Evolutionary conservation across 1,140 invertebrate genomes (phyloP), one percentile per base, ranked within the genome.

Genomic region (Formica selysi): DNA sequence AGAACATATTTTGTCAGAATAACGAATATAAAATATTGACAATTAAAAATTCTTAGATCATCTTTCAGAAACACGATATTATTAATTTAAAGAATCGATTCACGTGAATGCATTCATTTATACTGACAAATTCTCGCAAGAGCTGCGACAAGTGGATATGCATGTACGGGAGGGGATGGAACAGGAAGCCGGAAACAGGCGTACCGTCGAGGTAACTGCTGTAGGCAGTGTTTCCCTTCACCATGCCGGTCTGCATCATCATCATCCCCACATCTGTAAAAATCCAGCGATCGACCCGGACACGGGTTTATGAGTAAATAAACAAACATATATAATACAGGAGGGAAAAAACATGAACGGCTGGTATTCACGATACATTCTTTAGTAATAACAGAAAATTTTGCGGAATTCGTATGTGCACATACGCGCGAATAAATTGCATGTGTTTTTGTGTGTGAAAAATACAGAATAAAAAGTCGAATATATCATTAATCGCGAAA

Each of bases 261-360:
- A 98, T 98, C 97, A 98, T 98, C 96, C 98, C 97, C 95, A 98
- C 98, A 98, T 98, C 98, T 98, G 98, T 93, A 98, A 98, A 97
- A 96, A 97, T 96, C 94, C 95, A 96, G 87, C 92, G 88, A 89
- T 94, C 78, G 89, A 92, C 86, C 92, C 91, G 91, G 90, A 92
- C 74, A 86, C 57, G 85, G 79, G 86, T 80, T 85, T 67, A 54
- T 90, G 41, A 90, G 67, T 84, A 84, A 74, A 80, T 32, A 44
- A 51, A 71, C 48, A 36, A 16, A 76, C 41, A 76, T 22, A 8
- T 48, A 3, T 76, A 62, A 62, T 36, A 29, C 38, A 65, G 48
- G 41, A 29, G 44, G 68, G 44, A n/a, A 13, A 81, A 71, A 44
- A 36, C 22, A 8, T 68, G 76, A 71, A 81, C 19, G 8, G 36